A percentile compares a stretch with the other conserved stretches of the same genome.
These are phyloP conservation scores for Dicrurus megarhynchus DNA, from an alignment of 2,113 vertebrate genomes.

Conservation along the genomic window DNA sequence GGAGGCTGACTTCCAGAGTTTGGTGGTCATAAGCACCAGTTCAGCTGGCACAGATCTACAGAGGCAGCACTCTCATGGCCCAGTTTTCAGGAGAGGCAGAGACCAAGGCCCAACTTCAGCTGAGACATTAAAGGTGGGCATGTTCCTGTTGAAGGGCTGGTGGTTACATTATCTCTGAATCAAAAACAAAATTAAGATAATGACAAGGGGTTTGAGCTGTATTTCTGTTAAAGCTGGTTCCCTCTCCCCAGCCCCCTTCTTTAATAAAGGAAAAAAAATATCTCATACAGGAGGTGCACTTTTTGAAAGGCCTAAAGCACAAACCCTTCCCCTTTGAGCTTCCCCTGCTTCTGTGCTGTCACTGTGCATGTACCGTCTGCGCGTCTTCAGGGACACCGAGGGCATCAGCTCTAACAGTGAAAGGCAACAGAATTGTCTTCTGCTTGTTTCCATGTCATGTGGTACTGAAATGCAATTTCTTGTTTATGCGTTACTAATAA, in stretches of 20 bases:
- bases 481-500: conserved; percentile 40
- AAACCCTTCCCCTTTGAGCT: not conserved
- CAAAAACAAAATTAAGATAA: not conserved
- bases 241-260: rapidly evolving
- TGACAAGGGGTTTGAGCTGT: not conserved
- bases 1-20: not conserved
- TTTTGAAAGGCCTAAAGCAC: not conserved
- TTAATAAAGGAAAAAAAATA: not conserved
- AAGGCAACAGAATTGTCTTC: not conserved
- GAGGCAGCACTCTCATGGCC: not conserved
- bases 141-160: rapidly evolving
- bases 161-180: not conserved
- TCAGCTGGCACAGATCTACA: rapidly evolving
- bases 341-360: not conserved
- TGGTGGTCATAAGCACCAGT: not conserved
- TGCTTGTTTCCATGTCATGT: not conserved
- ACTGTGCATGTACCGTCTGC: not conserved
- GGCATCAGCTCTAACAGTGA: not conserved
- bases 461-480: conserved; percentile 5
- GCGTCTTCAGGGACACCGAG: not conserved
- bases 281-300: not conserved
- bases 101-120: not conserved
- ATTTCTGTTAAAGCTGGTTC: not conserved
- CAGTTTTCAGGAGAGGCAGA: not conserved
- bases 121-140: too few species aligned